phyloP scores from a whole-genome alignment of 1,140 invertebrate genomes.

The Drosophila pallidifrons region DNA sequence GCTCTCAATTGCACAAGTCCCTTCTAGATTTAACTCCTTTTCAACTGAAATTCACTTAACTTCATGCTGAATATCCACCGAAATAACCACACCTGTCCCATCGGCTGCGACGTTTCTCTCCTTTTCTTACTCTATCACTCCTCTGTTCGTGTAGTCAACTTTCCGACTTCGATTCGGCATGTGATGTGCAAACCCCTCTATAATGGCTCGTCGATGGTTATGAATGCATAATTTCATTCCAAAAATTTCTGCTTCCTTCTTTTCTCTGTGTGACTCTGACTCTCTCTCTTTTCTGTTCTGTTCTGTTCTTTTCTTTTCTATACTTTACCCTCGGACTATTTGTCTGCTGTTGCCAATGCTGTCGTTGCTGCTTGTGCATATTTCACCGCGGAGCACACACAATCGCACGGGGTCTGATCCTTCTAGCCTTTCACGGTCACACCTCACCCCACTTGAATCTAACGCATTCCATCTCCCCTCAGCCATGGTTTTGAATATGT shows the following conservation, averaged over 20 bases:
- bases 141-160: constrained; percentile 9
- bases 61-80: background rate
- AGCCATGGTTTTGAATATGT: constrained; percentile 27
- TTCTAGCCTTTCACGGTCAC: constrained; percentile 29
- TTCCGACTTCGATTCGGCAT: constrained; percentile 4
- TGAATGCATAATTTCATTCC: constrained; percentile 78
- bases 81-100: constrained; percentile 27
- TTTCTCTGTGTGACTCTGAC: constrained; percentile 34
- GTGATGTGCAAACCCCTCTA: constrained; percentile 27
- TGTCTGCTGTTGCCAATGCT: background rate
- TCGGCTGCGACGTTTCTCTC: background rate
- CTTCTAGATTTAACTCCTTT: constrained; percentile 40
- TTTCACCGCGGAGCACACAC: constrained; percentile 42
- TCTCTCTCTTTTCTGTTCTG: constrained; percentile 12
- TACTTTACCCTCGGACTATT: background rate
- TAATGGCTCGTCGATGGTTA: constrained; percentile 57
- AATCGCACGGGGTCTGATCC: constrained; percentile 22
- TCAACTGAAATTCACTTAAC: constrained; percentile 37
- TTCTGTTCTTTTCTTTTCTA: constrained; percentile 26
- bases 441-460: constrained; percentile 12
- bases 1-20: constrained; percentile 21
- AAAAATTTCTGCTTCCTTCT: constrained; percentile 55
- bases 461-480: background rate
- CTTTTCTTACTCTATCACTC: constrained; percentile 1
- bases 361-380: constrained; percentile 31